phyloP scores from a whole-genome alignment of 2,113 vertebrate genomes.

The Xiphophorus hellerii region DNA sequence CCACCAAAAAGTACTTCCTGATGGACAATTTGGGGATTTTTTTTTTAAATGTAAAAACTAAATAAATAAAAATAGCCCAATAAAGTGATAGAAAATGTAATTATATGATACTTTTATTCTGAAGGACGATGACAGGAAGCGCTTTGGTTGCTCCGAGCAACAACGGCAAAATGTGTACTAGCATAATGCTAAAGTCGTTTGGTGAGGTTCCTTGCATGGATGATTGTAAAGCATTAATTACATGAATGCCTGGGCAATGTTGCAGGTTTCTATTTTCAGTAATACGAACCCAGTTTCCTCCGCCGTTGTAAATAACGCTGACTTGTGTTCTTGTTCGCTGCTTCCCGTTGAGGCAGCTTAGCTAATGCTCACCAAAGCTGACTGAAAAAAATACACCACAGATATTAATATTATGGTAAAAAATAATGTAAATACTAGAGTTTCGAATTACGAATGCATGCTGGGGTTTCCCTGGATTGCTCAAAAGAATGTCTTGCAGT shows the following conservation, averaged over 20 bases:
- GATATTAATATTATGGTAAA: not conserved
- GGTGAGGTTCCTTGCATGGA: not conserved
- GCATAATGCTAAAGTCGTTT: slow-evolving; percentile 8
- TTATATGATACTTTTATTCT: slow-evolving; percentile 33
- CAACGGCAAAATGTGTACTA: not conserved
- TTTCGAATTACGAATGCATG: not conserved
- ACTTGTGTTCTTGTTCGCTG: slow-evolving; percentile 2
- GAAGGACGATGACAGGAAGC: slow-evolving; percentile 22
- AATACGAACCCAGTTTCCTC: not conserved
- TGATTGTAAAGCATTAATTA: not conserved
- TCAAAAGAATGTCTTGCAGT: not conserved
- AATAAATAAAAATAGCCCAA: too few species aligned
- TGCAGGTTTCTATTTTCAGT: not conserved
- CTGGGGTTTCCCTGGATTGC: not conserved
- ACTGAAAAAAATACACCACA: slow-evolving; percentile 12
- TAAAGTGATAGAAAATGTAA: not conserved
- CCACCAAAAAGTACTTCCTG: too few species aligned
- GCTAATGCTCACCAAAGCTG: slow-evolving; percentile 4
- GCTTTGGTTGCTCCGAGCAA: not conserved
- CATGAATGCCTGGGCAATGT: not conserved
- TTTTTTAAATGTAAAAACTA: too few species aligned
- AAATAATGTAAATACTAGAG: not conserved
- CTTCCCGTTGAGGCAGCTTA: not conserved
- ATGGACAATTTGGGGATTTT: too few species aligned
- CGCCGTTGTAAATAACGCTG: not conserved